These are phyloP conservation scores for Bombus breviceps DNA, from an alignment of 1,140 invertebrate species.

Conservation along the genomic window DNA sequence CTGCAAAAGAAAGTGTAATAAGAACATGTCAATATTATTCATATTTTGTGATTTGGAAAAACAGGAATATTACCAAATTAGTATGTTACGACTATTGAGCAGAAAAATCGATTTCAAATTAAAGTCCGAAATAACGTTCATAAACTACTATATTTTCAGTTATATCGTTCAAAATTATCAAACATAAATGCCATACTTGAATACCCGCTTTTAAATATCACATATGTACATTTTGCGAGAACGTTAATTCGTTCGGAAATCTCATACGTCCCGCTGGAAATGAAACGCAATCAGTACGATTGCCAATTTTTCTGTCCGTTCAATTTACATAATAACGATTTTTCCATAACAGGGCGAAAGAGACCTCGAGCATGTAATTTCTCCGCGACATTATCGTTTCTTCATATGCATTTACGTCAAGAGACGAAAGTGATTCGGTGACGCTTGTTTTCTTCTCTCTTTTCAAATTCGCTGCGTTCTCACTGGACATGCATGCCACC, in stretches of 20 bases:
- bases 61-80: not conserved
- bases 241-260: not conserved
- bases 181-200: not conserved
- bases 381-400: not conserved
- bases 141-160: not conserved
- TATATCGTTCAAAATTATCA: not conserved
- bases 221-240: not conserved
- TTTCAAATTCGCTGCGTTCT: conserved; percentile 1
- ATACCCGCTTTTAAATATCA: too few species aligned
- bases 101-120: not conserved
- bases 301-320: not conserved
- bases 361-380: not conserved
- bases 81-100: not conserved
- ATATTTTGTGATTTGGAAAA: not conserved
- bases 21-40: not conserved
- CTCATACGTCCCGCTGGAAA: not conserved
- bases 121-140: not conserved
- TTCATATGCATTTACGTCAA: not conserved
- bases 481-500: not conserved
- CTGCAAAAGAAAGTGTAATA: not conserved
- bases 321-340: not conserved
- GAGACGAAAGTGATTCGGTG: not conserved
- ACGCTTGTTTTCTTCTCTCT: too few species aligned
- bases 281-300: not conserved
- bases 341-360: not conserved